Evolutionary conservation across 2,113 vertebrate species (phyloP).

Genomic region (Antechinus flavipes): DNA sequence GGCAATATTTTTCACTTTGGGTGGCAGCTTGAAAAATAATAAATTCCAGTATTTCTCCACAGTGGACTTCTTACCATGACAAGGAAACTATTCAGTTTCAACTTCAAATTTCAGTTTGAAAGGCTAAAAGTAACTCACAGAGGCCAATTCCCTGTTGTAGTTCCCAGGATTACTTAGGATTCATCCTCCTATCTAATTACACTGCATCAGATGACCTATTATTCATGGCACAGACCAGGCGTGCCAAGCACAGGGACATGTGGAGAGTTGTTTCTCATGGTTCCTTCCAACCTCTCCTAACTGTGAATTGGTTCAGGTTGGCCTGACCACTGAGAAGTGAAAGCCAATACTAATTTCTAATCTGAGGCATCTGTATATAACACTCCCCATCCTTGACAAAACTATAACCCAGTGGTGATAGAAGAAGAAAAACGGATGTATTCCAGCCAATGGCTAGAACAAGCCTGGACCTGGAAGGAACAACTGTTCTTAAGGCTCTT

Average conservation of each 20-base stretch:
- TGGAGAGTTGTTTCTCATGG: slow-evolving; percentile 70
- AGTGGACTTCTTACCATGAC: slow-evolving; percentile 64
- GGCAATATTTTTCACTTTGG: slow-evolving; percentile 43
- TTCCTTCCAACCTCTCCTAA: slow-evolving; percentile 28
- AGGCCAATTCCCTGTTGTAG: slow-evolving; percentile 55
- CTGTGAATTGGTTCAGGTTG: slow-evolving; percentile 7
- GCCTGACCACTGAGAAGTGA: neutral
- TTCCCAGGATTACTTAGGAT: slow-evolving; percentile 76
- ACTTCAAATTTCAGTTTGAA: slow-evolving; percentile 70
- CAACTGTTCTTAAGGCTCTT: neutral
- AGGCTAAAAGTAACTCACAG: slow-evolving; percentile 69
- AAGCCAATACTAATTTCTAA: slow-evolving; percentile 20
- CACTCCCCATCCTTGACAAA: neutral
- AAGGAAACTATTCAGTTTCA: slow-evolving; percentile 74
- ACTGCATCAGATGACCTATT: slow-evolving; percentile 52
- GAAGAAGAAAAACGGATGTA: slow-evolving; percentile 24
- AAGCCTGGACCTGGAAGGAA: accelerated
- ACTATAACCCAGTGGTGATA: neutral
- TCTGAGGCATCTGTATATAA: neutral
- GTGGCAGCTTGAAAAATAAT: slow-evolving; percentile 68
- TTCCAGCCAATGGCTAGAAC: neutral
- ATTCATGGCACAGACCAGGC: neutral
- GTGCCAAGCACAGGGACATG: slow-evolving; percentile 44
- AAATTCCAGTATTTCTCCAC: slow-evolving; percentile 78
- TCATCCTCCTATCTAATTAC: slow-evolving; percentile 62